These are phyloP conservation scores for Diceros bicornis DNA, from an alignment of 2,797 vertebrate species.

Conservation along the genomic window DNA sequence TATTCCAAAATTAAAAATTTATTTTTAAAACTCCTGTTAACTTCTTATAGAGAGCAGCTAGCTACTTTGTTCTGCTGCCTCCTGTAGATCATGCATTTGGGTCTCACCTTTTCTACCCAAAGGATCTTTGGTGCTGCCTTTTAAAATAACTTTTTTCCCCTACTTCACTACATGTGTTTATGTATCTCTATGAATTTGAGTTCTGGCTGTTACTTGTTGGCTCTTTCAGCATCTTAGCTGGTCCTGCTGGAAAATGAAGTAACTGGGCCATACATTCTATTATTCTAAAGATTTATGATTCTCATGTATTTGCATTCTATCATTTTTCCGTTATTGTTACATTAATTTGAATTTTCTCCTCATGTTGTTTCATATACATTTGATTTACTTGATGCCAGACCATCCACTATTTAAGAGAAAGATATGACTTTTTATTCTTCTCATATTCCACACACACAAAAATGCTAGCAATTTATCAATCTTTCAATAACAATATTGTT, in stretches of 20 bases:
- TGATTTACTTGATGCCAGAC: not conserved
- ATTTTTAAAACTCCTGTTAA: not conserved
- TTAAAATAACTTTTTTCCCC: not conserved
- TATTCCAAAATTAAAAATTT: not conserved
- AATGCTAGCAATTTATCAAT: not conserved
- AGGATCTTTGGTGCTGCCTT: not conserved
- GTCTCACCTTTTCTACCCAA: not conserved
- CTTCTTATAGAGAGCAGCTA: not conserved
- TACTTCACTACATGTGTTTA: not conserved
- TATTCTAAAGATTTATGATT: not conserved
- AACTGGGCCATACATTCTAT: not conserved
- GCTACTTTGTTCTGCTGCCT: not conserved
- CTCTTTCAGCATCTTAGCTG: not conserved
- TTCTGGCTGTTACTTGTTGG: not conserved
- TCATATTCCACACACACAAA: not conserved
- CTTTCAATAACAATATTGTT: not conserved
- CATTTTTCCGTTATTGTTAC: not conserved
- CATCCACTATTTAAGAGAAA: not conserved
- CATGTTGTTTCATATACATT: not conserved
- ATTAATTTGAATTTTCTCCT: not conserved
- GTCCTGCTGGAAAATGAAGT: not conserved
- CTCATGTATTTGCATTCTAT: not conserved
- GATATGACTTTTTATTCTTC: not conserved
- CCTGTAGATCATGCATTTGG: not conserved
- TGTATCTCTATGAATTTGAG: not conserved